Base-by-base conservation (phyloP, 1,140 invertebrate species). In the Samia ricini region DNA sequence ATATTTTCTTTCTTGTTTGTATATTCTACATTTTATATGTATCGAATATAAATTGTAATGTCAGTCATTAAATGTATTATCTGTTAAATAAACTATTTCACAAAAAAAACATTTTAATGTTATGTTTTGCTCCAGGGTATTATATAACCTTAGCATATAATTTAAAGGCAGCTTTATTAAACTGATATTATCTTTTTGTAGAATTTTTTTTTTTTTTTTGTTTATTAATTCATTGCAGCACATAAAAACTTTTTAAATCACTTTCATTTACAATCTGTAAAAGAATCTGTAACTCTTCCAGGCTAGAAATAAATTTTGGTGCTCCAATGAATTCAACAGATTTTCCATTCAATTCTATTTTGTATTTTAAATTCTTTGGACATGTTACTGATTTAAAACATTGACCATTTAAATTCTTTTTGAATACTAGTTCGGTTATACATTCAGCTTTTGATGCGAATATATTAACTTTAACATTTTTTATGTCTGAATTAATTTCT, bases 211-310 rank as follows among this genome's bases (percentile, higher is more conserved):
- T 10, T 42, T 42, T 42, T 22, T 1, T 6, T n/a, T 52, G 6
- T 64, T 56, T 68, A 65, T 56, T 61, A 22, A 52, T 10, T 72
- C 76, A 85, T 67, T 85, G 77, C 62, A 80, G 73, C 48, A 91
- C 81, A 83, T 90, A 85, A 56, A 89, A 81, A 76, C 88, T 90
- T 56, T 80, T 73, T 54, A 89, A 72, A 65, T 81, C 82, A 65
- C 78, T 85, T 59, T 91, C 87, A 74, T 91, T 84, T 56, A 91
- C 90, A 71, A 91, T 91, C 75, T 91, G 85, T 70, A 91, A 78
- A 61, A 91, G 74, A 61, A 91, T 84, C 78, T 91, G 71, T 63
- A 91, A 76, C 68, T 91, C 90, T 67, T 90, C 89, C 68, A 87
- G 71, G 64, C 75, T 87, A 59, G 83, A 77, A 64, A 91, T 89